Conservation (phyloP, 2,113 vertebrate genomes). For the Ophthalmolycus amberensis region DNA sequence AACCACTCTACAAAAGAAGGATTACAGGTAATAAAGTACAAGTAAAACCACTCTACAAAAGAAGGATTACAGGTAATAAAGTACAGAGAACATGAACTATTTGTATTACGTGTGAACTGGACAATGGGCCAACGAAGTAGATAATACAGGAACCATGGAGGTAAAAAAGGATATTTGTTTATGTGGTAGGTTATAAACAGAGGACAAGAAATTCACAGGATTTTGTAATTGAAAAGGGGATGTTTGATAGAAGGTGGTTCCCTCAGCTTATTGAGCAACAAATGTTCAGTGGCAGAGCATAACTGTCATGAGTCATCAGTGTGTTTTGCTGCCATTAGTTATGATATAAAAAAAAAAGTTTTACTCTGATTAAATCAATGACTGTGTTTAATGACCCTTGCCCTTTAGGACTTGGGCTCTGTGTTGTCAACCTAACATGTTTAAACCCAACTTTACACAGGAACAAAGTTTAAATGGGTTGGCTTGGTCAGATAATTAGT, state of each 20-base stretch:
- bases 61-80: conserved; percentile 29
- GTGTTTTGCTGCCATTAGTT: neutral
- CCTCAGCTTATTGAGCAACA: neutral
- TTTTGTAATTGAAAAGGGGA: conserved; percentile 21
- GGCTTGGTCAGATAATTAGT: conserved; percentile 34
- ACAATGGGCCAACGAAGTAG: conserved; percentile 2
- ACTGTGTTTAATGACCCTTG: conserved; percentile 39
- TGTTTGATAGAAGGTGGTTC: conserved; percentile 9
- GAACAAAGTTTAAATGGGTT: conserved; percentile 63
- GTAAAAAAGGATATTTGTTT: neutral
- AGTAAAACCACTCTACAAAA: too few relatives aligned
- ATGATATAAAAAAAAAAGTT: neutral
- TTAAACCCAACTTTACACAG: conserved; percentile 15
- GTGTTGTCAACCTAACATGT: conserved; percentile 10
- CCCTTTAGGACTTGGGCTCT: conserved; percentile 40
- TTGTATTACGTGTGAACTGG: neutral
- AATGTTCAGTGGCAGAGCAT: conserved; percentile 10
- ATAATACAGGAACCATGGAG: neutral
- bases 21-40: conserved; percentile 28
- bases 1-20: conserved; percentile 25
- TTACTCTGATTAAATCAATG: conserved; percentile 22
- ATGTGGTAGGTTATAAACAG: neutral
- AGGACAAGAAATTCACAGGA: neutral
- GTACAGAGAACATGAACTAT: neutral
- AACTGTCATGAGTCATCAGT: neutral